phyloP scores from a whole-genome alignment of 2,113 vertebrate species.

The Passerina amoena region DNA sequence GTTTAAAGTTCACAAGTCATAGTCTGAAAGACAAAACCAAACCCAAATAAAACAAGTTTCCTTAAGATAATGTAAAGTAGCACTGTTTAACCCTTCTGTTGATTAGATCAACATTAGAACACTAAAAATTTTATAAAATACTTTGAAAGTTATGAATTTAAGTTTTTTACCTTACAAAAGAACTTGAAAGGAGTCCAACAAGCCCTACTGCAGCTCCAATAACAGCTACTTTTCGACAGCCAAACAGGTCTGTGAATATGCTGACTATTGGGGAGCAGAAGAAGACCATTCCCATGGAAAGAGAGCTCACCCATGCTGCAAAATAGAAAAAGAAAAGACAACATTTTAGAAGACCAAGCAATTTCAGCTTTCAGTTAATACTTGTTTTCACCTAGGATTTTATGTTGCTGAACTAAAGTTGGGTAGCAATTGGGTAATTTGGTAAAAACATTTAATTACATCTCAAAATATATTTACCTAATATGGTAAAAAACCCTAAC shows the following conservation, averaged over 20 bases:
- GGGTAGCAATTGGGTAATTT: fast-evolving
- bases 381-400: neutral
- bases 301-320: constrained; percentile 91
- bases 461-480: neutral
- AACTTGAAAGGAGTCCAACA: constrained; percentile 89
- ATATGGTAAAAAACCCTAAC: neutral
- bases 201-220: constrained; percentile 87
- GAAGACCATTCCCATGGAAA: constrained; percentile 99
- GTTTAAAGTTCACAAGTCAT: neutral
- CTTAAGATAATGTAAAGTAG: neutral
- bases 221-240: constrained; percentile 89
- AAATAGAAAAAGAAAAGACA: neutral
- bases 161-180: constrained; percentile 88
- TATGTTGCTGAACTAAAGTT: neutral
- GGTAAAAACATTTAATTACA: neutral
- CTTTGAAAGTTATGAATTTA: neutral
- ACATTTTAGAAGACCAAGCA: neutral
- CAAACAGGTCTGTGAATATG: constrained; percentile 90
- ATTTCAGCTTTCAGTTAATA: neutral
- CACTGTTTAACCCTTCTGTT: neutral
- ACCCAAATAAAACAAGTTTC: neutral
- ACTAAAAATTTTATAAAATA: neutral
- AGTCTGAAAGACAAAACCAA: neutral
- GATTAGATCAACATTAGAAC: neutral
- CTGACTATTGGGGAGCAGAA: constrained; percentile 96